Percentiles rank a stretch among this genome's conserved stretches.
These are phyloP conservation scores for Chalcosyrphus nemorum DNA, from an alignment of 2,888 invertebrate genomes.

Conservation along the genomic window DNA sequence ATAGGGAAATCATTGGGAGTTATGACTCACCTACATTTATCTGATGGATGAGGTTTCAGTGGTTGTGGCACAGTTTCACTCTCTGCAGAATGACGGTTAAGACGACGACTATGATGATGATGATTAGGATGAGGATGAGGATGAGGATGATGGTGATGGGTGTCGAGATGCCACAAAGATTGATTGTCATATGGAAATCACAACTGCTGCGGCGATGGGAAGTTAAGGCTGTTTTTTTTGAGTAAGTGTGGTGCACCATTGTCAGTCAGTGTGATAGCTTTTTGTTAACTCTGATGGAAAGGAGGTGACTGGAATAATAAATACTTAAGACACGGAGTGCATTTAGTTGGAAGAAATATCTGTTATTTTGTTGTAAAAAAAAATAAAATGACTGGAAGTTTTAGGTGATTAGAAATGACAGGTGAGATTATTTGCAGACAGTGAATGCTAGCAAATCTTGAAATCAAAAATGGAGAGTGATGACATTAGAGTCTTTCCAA, in stretches of 20 bases:
- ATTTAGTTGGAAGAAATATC: neutral
- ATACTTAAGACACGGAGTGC: neutral
- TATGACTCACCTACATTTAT: constrained; percentile 70
- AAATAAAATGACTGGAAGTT: neutral
- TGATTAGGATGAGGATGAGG: constrained; percentile 39
- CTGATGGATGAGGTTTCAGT: constrained; percentile 59
- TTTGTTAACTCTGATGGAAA: neutral
- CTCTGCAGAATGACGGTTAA: constrained; percentile 33
- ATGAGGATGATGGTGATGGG: constrained; percentile 52
- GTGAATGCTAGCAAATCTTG: neutral
- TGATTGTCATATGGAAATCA: constrained; percentile 69
- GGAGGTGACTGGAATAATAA: constrained; percentile 25
- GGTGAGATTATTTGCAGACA: neutral
- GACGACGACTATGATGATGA: constrained; percentile 30
- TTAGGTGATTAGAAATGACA: neutral
- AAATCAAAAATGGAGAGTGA: neutral
- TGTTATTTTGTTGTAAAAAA: neutral
- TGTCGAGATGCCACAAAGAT: constrained; percentile 61
- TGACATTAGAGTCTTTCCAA: neutral
- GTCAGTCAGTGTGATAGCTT: constrained; percentile 26
- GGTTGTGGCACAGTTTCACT: constrained; percentile 65
- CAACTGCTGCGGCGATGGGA: constrained; percentile 24
- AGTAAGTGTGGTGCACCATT: neutral
- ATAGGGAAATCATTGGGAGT: constrained; percentile 68
- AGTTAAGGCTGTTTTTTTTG: constrained; percentile 32